Evolutionary conservation across 2,113 vertebrate species (phyloP), one percentile per base, ranked within the genome.

Genomic region (Cyprinus carpio): DNA sequence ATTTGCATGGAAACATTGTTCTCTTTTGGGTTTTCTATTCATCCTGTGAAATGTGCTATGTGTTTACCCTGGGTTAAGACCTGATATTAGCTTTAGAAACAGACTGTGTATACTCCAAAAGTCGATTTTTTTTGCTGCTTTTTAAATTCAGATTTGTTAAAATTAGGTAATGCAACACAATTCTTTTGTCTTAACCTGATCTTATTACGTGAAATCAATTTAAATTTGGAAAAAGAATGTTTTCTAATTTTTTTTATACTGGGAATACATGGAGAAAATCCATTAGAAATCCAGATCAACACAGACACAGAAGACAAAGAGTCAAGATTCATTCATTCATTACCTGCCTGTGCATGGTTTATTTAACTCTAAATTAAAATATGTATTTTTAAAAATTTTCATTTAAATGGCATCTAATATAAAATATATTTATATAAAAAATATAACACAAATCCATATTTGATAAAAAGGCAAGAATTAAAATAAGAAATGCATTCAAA

Each of bases 1-100:
- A 46, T 81, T 86, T 34, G 82, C 37, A 83, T 51, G 85, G 62
- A 85, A 60, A 54, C 80, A 65, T 78, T 58, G 29, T 60, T 27
- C 29, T 64, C 54, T 69, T 23, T 64, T 74, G 65, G 56, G 46
- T 43, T 51, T 74, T 25, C 20, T 77, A 20, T 54, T 58, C n/a
- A 69, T 23, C 37, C 79, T 62, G 37, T 85, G 64, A 23, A 34
- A 43, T 54, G 20, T 88, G 65, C 49, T 31, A 56, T 77, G 31
- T 54, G 75, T 75, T 76, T 79, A 77, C 82, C 51, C 43, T 31
- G 18, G 40, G 67, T 43, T 2, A n/a, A 15, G 37, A 62, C 29
- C 31, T 74, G 31, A 27, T 25, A 6, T 51, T 49, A 81, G 79
- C 29, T 67, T 46, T 81, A 29, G 62, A 31, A 51, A 49, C 13